These are phyloP conservation scores for Alentia gelatinosa DNA, from an alignment of 2,888 invertebrate genomes.

Conservation along the genomic window DNA sequence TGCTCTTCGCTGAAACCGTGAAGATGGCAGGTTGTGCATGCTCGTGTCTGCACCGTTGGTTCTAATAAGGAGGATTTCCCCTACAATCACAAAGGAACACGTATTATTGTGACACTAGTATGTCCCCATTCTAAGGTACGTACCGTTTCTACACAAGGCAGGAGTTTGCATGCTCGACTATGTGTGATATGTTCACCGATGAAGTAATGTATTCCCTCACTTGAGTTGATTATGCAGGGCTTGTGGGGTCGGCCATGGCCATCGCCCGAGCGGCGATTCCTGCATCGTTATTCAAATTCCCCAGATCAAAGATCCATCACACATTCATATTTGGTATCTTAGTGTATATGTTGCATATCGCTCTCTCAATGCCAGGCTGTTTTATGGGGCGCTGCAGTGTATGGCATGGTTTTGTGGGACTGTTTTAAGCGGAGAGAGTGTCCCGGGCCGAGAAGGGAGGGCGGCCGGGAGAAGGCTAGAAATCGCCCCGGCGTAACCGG, in stretches of 20 bases:
- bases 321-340: neutral
- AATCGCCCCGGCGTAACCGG: neutral
- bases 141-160: neutral
- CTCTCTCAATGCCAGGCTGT: neutral
- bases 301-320: neutral
- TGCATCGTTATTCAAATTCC: neutral
- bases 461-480: neutral
- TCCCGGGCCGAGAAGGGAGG: neutral
- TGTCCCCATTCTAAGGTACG: slow-evolving; percentile 43
- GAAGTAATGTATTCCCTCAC: slow-evolving; percentile 35
- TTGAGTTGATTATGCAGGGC: slow-evolving; percentile 50
- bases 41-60: neutral
- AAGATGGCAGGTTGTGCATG: neutral
- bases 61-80: neutral
- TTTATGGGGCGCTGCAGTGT: neutral
- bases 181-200: neutral
- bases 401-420: neutral
- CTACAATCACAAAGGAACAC: neutral
- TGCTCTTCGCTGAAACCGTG: slow-evolving; percentile 16
- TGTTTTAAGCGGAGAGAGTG: neutral
- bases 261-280: slow-evolving; percentile 15
- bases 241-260: slow-evolving; percentile 14
- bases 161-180: neutral
- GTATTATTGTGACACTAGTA: neutral
- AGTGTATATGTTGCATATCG: neutral